phyloP scores from a whole-genome alignment of 2,888 invertebrate genomes.

The Alloplasta piceator region DNA sequence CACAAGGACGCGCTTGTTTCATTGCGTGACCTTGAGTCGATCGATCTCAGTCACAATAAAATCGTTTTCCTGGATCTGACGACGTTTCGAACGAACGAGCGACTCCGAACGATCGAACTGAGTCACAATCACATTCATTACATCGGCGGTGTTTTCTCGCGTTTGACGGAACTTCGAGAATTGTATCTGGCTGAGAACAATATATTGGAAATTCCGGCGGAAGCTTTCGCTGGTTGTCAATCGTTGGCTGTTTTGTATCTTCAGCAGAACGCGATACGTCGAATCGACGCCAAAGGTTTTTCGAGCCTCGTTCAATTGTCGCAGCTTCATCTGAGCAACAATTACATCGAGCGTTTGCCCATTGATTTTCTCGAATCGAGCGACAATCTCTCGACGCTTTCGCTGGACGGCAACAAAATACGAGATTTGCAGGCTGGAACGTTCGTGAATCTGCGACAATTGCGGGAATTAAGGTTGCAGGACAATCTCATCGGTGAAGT shows the following conservation, averaged over 20 bases:
- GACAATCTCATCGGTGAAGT: slow-evolving; percentile 92
- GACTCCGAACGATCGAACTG: slow-evolving; percentile 92
- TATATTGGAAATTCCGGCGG: slow-evolving; percentile 91
- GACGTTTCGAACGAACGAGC: slow-evolving; percentile 90
- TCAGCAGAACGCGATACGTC: slow-evolving; percentile 93
- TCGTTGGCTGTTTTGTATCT: slow-evolving; percentile 92
- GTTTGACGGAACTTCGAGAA: slow-evolving; percentile 91
- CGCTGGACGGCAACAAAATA: slow-evolving; percentile 94
- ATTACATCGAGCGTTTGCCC: slow-evolving; percentile 92
- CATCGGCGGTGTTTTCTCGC: slow-evolving; percentile 92
- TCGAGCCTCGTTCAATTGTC: slow-evolving; percentile 89
- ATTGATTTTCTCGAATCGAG: slow-evolving; percentile 90
- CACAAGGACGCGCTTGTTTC: slow-evolving; percentile 91
- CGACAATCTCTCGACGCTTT: slow-evolving; percentile 91
- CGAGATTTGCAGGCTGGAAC: slow-evolving; percentile 91
- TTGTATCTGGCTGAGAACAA: slow-evolving; percentile 95
- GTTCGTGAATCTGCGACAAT: slow-evolving; percentile 89
- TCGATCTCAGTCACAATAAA: slow-evolving; percentile 95
- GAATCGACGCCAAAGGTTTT: slow-evolving; percentile 90
- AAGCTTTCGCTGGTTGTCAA: slow-evolving; percentile 91
- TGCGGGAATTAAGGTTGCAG: slow-evolving; percentile 93
- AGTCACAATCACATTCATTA: slow-evolving; percentile 95
- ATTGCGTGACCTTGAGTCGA: slow-evolving; percentile 89
- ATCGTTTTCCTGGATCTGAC: slow-evolving; percentile 90
- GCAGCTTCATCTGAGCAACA: slow-evolving; percentile 93